Evolutionary conservation across 2,797 vertebrate species (phyloP).

Genomic region (Esox lucius): DNA sequence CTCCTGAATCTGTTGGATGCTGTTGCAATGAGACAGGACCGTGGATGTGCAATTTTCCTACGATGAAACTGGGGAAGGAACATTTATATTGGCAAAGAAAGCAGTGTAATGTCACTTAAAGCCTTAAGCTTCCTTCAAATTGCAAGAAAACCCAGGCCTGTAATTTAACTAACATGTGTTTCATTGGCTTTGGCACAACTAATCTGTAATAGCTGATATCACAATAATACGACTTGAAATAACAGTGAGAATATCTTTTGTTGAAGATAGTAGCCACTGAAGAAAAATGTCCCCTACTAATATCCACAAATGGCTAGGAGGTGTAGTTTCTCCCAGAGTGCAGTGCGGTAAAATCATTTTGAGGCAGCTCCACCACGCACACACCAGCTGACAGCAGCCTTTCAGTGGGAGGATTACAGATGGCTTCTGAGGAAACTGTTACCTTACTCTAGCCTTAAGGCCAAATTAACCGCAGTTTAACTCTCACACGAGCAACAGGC

Average conservation of each 20-base stretch:
- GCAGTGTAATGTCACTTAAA: no score
- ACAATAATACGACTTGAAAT: no score
- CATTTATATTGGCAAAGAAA: no score
- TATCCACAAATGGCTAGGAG: constrained; percentile 17
- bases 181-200: no score
- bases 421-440: background rate
- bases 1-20: no score
- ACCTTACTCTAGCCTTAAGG: constrained; percentile 10
- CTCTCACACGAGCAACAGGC: background rate
- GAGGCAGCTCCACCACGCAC: constrained; percentile 8
- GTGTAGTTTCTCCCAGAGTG: background rate
- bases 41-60: no score
- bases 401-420: constrained; percentile 1
- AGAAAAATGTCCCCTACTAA: constrained; percentile 12
- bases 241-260: no score
- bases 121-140: no score
- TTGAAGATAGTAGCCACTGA: constrained; percentile 6
- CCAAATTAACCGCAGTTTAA: constrained; percentile 4
- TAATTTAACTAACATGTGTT: no score
- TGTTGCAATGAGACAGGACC: no score
- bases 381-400: constrained; percentile 2
- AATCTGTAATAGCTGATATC: background rate
- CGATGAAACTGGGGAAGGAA: no score
- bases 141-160: no score
- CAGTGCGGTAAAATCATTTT: constrained; percentile 21